Evolutionary conservation across 2,797 vertebrate genomes (phyloP).

Genomic region (Potorous gilbertii): DNA sequence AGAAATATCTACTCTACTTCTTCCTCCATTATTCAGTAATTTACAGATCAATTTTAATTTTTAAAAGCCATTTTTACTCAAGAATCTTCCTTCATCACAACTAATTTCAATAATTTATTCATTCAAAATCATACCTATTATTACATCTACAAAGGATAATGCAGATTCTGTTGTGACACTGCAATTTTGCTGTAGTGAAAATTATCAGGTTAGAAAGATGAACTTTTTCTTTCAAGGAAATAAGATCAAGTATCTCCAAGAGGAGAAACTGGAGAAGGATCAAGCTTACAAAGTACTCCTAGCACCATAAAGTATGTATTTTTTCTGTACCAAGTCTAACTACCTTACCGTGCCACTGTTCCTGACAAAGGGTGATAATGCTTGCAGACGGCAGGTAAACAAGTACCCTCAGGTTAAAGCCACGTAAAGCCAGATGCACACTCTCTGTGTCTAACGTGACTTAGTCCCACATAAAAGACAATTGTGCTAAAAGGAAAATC

Average conservation of each 20-base stretch:
- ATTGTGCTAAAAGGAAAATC: not conserved
- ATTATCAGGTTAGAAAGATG: not conserved
- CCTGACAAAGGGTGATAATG: not conserved
- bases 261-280: not conserved
- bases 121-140: not conserved
- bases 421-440: not conserved
- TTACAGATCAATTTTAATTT: constrained; percentile 13
- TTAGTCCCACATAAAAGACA: not conserved
- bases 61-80: constrained; percentile 8
- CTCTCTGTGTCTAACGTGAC: not conserved
- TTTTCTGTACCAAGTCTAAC: too few species aligned
- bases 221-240: constrained; percentile 17
- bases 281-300: too few species aligned
- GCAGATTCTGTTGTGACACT: constrained; percentile 12
- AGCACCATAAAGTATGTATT: not conserved
- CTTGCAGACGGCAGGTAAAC: not conserved
- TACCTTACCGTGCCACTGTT: not conserved
- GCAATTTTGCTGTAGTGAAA: constrained; percentile 9
- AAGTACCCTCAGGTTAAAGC: not conserved
- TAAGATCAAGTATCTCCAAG: not conserved
- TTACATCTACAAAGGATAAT: constrained; percentile 32
- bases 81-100: constrained; percentile 2
- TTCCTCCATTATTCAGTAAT: constrained; percentile 56
- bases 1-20: constrained; percentile 57
- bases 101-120: constrained; percentile 32